These are phyloP conservation scores for Dolichopus griseipennis DNA, from an alignment of 2,888 invertebrate species.

Conservation along the genomic window DNA sequence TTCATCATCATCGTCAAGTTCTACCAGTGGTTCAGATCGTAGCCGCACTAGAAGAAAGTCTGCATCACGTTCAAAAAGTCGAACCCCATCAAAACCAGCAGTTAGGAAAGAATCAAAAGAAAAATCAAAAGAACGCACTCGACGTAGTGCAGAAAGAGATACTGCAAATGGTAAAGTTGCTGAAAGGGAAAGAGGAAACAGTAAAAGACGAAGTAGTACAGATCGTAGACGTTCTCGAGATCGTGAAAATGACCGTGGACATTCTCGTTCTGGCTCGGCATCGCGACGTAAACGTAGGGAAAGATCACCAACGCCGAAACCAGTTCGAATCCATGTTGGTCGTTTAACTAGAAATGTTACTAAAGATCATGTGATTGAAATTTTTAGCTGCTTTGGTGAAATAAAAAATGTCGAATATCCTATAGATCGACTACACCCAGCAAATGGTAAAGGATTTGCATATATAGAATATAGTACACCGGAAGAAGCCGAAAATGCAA, in stretches of 20 bases:
- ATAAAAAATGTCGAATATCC: slow-evolving; percentile 87
- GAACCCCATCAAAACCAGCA: slow-evolving; percentile 36
- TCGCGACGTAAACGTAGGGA: slow-evolving; percentile 59
- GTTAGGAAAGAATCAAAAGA: slow-evolving; percentile 33
- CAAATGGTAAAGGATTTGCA: slow-evolving; percentile 84
- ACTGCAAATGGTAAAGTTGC: slow-evolving; percentile 11
- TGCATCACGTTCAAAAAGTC: slow-evolving; percentile 40
- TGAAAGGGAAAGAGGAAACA: not conserved
- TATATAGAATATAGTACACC: slow-evolving; percentile 90
- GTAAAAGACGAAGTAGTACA: slow-evolving; percentile 4
- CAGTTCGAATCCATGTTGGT: slow-evolving; percentile 90
- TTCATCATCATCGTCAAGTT: slow-evolving; percentile 55
- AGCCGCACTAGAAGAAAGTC: slow-evolving; percentile 55
- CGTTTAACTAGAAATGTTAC: slow-evolving; percentile 86
- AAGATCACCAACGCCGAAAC: slow-evolving; percentile 81
- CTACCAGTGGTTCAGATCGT: slow-evolving; percentile 57
- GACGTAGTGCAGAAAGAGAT: slow-evolving; percentile 21
- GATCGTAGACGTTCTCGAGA: slow-evolving; percentile 27
- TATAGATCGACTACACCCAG: slow-evolving; percentile 76
- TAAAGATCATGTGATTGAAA: slow-evolving; percentile 81
- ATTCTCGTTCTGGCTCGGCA: slow-evolving; percentile 51
- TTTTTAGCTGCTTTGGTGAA: slow-evolving; percentile 79
- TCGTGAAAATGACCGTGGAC: slow-evolving; percentile 27
- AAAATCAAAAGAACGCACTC: slow-evolving; percentile 16
- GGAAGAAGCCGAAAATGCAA: slow-evolving; percentile 95